Evolutionary conservation across 2,797 vertebrate genomes (phyloP).

Genomic region (Gadopsis bispinosus): DNA sequence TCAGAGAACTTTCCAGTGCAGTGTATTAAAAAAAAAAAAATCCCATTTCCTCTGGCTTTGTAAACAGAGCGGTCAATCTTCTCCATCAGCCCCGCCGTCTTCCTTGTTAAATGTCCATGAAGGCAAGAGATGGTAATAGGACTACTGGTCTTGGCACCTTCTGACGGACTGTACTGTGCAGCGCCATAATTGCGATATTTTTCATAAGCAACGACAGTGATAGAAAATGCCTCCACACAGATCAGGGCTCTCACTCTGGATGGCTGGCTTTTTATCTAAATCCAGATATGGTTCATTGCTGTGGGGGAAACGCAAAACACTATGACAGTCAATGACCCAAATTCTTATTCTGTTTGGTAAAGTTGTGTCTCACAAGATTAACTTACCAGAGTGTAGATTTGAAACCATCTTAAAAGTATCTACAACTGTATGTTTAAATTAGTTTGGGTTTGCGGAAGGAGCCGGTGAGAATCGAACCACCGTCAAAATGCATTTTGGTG

Average conservation of each 20-base stretch:
- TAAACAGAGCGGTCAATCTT: constrained; percentile 23
- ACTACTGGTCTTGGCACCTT: constrained; percentile 26
- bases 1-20: background rate
- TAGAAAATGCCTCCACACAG: constrained; percentile 24
- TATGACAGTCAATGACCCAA: background rate
- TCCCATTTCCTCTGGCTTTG: constrained; percentile 17
- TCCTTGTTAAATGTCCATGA: constrained; percentile 43
- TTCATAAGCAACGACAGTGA: constrained; percentile 35
- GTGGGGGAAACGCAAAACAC: background rate
- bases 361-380: background rate
- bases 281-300: constrained; percentile 27
- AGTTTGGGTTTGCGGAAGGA: background rate
- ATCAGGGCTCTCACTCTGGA: background rate
- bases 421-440: background rate
- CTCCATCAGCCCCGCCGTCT: constrained; percentile 10
- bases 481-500: background rate
- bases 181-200: constrained; percentile 51
- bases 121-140: constrained; percentile 39
- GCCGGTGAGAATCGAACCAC: background rate
- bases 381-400: background rate
- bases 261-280: constrained; percentile 30
- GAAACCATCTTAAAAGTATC: background rate
- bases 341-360: background rate
- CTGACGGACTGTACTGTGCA: constrained; percentile 38
- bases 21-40: background rate